Base-by-base conservation (phyloP, 2,888 invertebrate genomes). In the Priocnemis perturbator region DNA sequence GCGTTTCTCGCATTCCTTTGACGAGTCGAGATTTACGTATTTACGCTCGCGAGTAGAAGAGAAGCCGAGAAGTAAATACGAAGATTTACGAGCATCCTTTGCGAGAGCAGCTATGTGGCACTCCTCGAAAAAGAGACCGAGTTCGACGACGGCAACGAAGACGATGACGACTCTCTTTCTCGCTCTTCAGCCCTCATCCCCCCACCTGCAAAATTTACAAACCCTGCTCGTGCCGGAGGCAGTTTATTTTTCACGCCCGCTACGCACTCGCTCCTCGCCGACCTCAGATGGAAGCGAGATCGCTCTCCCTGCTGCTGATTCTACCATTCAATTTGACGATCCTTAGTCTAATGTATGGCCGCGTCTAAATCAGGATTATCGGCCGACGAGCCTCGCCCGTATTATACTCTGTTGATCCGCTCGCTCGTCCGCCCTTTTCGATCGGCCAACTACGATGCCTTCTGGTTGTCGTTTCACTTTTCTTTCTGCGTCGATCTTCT, bases 361-460 rank as follows among this genome's bases (percentile, higher is more conserved):
- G 77, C 73, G 78, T 79, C 83, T 85, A 85, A 86, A 86, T 86
- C 86, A 85, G 85, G 84, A 86, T 86, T 86, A 85, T 84, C 79
- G 78, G 74, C 66, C 76, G 69, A 66, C 76, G 74, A 78, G 58
- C 76, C 67, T 64, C 55, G 60, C 68, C 65, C 15, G 64, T 65
- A 78, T 78, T 76, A 69, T 67, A 21, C n/a, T 70, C 70, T 68
- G 52, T 60, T 71, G 68, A n/a, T n/a, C 52, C 57, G 56, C 59
- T 62, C 5, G 30, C n/a, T 26, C 21, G 44, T 23, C 7, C 44
- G 19, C 44, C 45, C 44, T 44, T 48, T 63, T 55, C 26, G 26
- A 48, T 45, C 60, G 37, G 9, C 19, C 52, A 50, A 3, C 3
- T 47, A 7, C 47, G 47, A 47, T n/a, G 3, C 20, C 19, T 19